Conservation (phyloP, 2,113 vertebrate species). For the Heterochromis multidens region DNA sequence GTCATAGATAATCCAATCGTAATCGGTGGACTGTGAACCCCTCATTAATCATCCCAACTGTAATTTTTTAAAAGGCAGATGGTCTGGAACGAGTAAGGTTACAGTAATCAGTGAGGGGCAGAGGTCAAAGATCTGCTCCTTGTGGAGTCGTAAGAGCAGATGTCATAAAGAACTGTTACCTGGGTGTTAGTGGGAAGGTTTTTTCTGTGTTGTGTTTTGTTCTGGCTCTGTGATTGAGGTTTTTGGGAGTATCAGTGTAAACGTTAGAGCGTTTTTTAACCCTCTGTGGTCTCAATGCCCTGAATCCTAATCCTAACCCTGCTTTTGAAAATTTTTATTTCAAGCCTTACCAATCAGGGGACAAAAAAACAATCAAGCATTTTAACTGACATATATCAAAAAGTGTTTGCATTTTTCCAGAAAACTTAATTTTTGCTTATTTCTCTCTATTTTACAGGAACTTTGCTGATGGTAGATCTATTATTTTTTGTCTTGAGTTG, state of each 20-base stretch:
- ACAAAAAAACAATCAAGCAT: not conserved
- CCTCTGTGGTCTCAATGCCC: not conserved
- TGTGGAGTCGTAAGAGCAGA: constrained; percentile 13
- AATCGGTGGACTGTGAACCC: constrained; percentile 40
- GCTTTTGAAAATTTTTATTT: not conserved
- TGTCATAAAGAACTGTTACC: not conserved
- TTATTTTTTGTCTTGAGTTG: not conserved
- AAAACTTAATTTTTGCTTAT: too few relatives aligned
- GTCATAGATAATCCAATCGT: constrained; percentile 67
- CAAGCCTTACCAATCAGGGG: not conserved
- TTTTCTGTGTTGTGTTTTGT: not conserved
- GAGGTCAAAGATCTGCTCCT: constrained; percentile 40
- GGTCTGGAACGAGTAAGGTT: constrained; percentile 53
- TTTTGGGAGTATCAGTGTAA: not conserved
- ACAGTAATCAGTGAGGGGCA: constrained; percentile 36
- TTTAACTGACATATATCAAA: not conserved
- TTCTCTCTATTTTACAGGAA: not conserved
- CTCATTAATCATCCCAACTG: constrained; percentile 72
- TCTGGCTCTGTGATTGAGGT: not conserved
- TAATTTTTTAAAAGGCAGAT: constrained; percentile 74
- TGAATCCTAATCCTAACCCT: rapidly evolving
- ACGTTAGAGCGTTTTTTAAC: not conserved
- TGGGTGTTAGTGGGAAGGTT: not conserved
- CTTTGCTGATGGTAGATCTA: not conserved
- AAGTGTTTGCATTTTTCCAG: not conserved